Base-by-base conservation (phyloP, 2,113 vertebrate genomes). In the Colistium nudipinnis region DNA sequence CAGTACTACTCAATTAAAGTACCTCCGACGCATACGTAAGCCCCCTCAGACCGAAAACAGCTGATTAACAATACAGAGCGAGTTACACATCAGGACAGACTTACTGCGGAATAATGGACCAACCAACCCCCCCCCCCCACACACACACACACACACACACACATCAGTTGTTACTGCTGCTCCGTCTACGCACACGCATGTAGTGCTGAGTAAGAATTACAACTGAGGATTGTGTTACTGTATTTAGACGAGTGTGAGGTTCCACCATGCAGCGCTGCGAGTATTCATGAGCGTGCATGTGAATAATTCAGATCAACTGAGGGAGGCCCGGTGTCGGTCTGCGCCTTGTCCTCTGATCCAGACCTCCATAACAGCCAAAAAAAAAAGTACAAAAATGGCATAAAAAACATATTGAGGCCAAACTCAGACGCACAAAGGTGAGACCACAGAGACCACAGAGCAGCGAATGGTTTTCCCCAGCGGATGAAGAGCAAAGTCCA, bases 311-410 rank as follows among this genome's bases (percentile, higher is more conserved):
- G 77, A 83, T 84, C 88, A 85, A 89, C 87, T 91, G 61, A 76
- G 74, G 84, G 78, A 87, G 69, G 79, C 85, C 85, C 80, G 83
- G 83, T 88, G 86, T 84, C 91, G 91, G 89, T 86, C 83, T 88
- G 86, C 84, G 81, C 89, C 86, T 91, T 87, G 86, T 85, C 80
- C 89, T 93, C 90, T 92, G 91, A 92, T 92, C 91, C 90, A 82
- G 80, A 84, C 80, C 71, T 88, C 87, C 86, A 82, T 80, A 88
- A 87, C 86, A 90, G 80, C 31, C 74, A 81, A 73, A 72, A 83
- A 17, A 25, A 74, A 74, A 83, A 41, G 12, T 20, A 45, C 4
- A 31, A 7, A 31, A 31, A 31, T 4, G 30, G 30, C n/a, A n/a
- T n/a, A n/a, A n/a, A 31, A 7, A 7, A 63, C 75, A 62, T 81